phyloP scores from a whole-genome alignment of 2,797 vertebrate species.

The Phataginus tricuspis region DNA sequence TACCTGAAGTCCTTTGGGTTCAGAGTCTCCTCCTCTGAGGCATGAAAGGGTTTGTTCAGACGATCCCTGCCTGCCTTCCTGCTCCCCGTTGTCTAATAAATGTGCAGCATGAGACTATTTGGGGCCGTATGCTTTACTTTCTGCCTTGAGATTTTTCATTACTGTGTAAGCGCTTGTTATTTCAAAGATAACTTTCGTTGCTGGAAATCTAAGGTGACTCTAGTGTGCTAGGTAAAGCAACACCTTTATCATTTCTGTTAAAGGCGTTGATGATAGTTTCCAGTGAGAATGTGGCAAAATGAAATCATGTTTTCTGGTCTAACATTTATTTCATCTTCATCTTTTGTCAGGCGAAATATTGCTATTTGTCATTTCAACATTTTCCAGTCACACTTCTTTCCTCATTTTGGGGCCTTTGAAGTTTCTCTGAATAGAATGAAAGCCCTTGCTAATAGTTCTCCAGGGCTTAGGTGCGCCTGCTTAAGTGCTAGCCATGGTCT shows the following conservation, averaged over 20 bases:
- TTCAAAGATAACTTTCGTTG: constrained; percentile 55
- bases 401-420: constrained; percentile 56
- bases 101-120: neutral
- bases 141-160: constrained; percentile 38
- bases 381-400: constrained; percentile 29
- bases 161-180: constrained; percentile 57
- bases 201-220: constrained; percentile 54
- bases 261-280: constrained; percentile 62
- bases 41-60: neutral
- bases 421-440: constrained; percentile 50
- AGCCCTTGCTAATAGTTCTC: constrained; percentile 41
- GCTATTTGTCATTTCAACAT: constrained; percentile 62
- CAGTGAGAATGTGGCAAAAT: constrained; percentile 52
- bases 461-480: neutral
- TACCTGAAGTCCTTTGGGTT: neutral
- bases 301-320: constrained; percentile 61
- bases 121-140: neutral
- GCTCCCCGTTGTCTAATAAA: neutral
- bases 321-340: constrained; percentile 67
- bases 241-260: constrained; percentile 59
- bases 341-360: constrained; percentile 65
- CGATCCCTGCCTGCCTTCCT: neutral
- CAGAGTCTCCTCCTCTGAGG: constrained; percentile 10
- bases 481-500: neutral
- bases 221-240: constrained; percentile 38